phyloP scores from a whole-genome alignment of 2,797 vertebrate genomes.

The Thripadectes ignobilis region DNA sequence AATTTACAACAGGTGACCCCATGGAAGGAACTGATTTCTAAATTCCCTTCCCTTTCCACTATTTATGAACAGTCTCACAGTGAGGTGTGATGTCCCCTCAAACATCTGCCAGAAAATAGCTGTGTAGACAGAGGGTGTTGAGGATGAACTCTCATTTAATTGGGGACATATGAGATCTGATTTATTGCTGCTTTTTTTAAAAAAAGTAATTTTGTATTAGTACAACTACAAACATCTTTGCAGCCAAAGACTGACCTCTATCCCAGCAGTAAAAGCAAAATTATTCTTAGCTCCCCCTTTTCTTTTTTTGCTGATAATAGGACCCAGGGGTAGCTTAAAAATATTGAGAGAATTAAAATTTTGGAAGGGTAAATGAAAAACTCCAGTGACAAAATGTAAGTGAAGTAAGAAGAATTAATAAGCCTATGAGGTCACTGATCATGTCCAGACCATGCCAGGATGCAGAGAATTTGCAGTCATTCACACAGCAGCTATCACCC shows the following conservation, averaged over 20 bases:
- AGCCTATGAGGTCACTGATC: slow-evolving; percentile 27
- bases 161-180: background rate
- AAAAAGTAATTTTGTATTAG: background rate
- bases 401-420: slow-evolving; percentile 32
- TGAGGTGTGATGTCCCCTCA: background rate
- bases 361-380: slow-evolving; percentile 18
- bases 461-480: background rate
- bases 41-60: background rate
- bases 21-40: rapidly evolving
- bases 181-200: background rate
- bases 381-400: background rate
- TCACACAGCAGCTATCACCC: background rate
- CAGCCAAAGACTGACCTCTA: slow-evolving; percentile 19
- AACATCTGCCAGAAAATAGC: background rate
- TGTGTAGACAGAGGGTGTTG: background rate
- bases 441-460: background rate
- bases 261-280: slow-evolving; percentile 5
- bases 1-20: background rate
- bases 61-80: background rate
- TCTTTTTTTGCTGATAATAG: background rate
- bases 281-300: slow-evolving; percentile 22
- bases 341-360: slow-evolving; percentile 26
- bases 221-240: background rate
- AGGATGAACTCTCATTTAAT: background rate
- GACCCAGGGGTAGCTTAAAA: slow-evolving; percentile 37